phyloP scores from a whole-genome alignment of 2,888 invertebrate species.

The Nebria salina region DNA sequence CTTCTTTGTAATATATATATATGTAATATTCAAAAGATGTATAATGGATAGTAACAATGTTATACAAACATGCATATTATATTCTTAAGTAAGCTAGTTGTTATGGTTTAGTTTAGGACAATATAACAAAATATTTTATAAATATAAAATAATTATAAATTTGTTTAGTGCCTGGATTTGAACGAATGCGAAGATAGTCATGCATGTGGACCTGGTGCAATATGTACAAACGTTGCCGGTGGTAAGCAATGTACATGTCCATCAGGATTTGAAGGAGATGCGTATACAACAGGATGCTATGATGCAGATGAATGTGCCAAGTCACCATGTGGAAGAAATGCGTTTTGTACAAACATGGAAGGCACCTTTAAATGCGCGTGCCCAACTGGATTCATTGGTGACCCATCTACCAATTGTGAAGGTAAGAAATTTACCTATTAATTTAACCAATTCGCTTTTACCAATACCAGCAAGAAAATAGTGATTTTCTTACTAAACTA shows the following conservation, averaged over 20 bases:
- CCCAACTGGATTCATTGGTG: slow-evolving; percentile 83
- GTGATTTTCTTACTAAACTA: no score
- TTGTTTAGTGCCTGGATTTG: slow-evolving; percentile 77
- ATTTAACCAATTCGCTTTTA: not conserved
- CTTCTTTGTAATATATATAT: no score
- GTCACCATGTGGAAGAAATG: slow-evolving; percentile 80
- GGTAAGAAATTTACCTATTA: slow-evolving; percentile 66
- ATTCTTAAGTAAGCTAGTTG: no score
- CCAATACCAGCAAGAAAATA: no score
- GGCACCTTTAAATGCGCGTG: slow-evolving; percentile 85
- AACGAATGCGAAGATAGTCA: slow-evolving; percentile 80
- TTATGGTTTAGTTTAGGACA: no score
- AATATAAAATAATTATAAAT: slow-evolving; percentile 13
- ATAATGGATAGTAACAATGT: no score
- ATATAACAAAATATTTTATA: no score
- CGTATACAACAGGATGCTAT: slow-evolving; percentile 74
- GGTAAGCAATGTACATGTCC: slow-evolving; percentile 87
- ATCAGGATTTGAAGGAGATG: slow-evolving; percentile 82
- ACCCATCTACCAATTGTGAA: slow-evolving; percentile 78
- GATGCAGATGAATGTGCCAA: slow-evolving; percentile 81
- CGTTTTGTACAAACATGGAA: slow-evolving; percentile 80
- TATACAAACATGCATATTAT: no score
- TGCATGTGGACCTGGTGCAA: slow-evolving; percentile 81
- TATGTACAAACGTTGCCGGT: slow-evolving; percentile 83
- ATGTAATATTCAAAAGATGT: no score